A percentile compares a stretch with the other conserved stretches of the same genome.
Conservation (phyloP, 1,140 invertebrate species). For the Anadara kagoshimensis region DNA sequence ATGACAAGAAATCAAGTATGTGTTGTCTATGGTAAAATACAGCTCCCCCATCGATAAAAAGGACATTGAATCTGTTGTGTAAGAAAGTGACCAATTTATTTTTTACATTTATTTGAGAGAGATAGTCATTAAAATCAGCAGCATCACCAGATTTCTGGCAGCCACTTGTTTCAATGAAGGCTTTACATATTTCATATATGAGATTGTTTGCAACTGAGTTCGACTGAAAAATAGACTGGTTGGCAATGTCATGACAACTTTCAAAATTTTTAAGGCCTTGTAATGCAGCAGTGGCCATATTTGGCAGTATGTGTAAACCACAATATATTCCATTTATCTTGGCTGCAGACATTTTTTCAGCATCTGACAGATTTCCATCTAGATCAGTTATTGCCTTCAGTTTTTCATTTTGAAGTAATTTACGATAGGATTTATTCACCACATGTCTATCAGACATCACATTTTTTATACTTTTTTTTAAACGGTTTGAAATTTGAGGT, state of each 20-base stretch:
- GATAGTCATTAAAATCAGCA: constrained; percentile 6
- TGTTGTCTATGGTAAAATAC: neutral
- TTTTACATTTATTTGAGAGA: neutral
- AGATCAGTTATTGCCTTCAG: neutral
- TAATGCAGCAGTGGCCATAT: constrained; percentile 6
- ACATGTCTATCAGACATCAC: constrained; percentile 5
- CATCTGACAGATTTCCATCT: neutral
- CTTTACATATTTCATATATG: constrained; percentile 8
- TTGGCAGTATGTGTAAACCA: constrained; percentile 2
- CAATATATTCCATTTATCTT: constrained; percentile 1
- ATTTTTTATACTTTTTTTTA: neutral
- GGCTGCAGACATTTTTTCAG: neutral
- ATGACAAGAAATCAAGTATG: neutral
- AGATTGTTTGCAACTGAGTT: constrained; percentile 10
- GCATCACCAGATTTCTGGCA: constrained; percentile 11
- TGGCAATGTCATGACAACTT: neutral
- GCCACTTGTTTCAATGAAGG: constrained; percentile 1
- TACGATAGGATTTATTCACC: constrained; percentile 7
- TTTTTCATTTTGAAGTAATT: neutral
- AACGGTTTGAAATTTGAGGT: too few species aligned
- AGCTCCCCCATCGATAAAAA: constrained; percentile 7
- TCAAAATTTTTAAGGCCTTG: neutral
- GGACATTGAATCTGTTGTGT: constrained; percentile 8
- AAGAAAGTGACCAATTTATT: constrained; percentile 8
- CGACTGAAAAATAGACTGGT: neutral